A percentile compares a stretch with the other conserved stretches of the same genome.
phyloP scores from a whole-genome alignment of 2,888 invertebrate genomes.

The Trichopria drosophilae region DNA sequence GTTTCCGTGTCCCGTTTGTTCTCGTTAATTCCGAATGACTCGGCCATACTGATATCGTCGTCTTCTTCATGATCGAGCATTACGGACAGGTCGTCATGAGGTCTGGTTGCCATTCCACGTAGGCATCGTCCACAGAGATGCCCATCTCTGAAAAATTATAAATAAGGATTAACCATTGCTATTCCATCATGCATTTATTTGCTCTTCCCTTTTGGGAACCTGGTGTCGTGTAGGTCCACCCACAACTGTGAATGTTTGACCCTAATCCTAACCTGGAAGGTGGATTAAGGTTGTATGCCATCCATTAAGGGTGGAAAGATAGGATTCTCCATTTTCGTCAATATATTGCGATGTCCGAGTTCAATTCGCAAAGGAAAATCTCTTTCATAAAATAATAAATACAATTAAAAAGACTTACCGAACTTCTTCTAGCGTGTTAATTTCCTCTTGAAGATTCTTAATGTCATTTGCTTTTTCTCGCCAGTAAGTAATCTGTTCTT shows the following conservation, averaged over 20 bases:
- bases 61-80: conserved; percentile 75
- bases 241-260: no score
- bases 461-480: conserved; percentile 74
- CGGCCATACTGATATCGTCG: conserved; percentile 71
- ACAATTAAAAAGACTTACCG: conserved; percentile 62
- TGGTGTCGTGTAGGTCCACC: no score
- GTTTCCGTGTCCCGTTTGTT: conserved; percentile 39
- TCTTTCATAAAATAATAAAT: conserved; percentile 3
- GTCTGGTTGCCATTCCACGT: conserved; percentile 65
- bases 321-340: conserved; percentile 32
- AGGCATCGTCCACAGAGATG: conserved; percentile 81
- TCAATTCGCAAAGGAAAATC: conserved; percentile 22
- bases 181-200: conserved; percentile 28
- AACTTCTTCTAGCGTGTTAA: conserved; percentile 82
- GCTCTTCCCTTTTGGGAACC: no score
- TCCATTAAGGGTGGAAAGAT: no score
- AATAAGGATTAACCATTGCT: conserved; percentile 23
- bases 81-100: conserved; percentile 67
- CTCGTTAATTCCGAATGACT: conserved; percentile 47
- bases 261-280: no score
- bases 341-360: conserved; percentile 27
- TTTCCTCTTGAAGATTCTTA: conserved; percentile 81
- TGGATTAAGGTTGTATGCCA: no score
- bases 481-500: conserved; percentile 70
- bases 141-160: conserved; percentile 68